Evolutionary conservation across 2,888 invertebrate genomes (phyloP).

Genomic region (Eupithecia dodoneata): DNA sequence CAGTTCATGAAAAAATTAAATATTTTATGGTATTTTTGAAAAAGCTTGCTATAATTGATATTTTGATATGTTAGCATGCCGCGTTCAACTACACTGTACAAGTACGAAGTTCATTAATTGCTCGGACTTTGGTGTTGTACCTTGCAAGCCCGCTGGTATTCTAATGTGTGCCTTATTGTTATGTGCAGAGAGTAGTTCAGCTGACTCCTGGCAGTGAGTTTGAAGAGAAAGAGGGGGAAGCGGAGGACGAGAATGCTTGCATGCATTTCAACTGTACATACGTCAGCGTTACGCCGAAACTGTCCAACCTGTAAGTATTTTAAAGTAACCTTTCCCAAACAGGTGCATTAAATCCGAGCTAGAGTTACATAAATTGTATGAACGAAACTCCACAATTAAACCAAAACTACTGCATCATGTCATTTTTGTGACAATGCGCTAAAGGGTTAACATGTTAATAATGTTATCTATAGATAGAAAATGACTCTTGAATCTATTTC

Average conservation of each 20-base stretch:
- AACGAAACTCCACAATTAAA: neutral
- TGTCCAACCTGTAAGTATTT: conserved; percentile 70
- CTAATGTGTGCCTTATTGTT: conserved; percentile 6
- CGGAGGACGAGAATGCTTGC: conserved; percentile 64
- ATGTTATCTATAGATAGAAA: too few species aligned
- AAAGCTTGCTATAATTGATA: neutral
- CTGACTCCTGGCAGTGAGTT: conserved; percentile 68
- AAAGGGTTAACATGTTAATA: neutral
- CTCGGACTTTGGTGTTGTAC: conserved; percentile 35
- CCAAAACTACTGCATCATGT: neutral
- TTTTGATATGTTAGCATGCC: neutral
- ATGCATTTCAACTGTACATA: conserved; percentile 78
- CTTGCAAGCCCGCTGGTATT: conserved; percentile 5
- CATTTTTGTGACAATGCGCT: neutral
- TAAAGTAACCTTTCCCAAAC: neutral
- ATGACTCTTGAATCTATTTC: neutral
- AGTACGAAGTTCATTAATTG: conserved; percentile 34
- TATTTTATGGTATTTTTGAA: neutral
- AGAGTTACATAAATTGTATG: neutral
- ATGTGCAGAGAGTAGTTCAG: conserved; percentile 65
- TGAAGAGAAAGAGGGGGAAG: conserved; percentile 70
- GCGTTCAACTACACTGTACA: conserved; percentile 37
- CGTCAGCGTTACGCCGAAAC: conserved; percentile 73
- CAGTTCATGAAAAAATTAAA: neutral
- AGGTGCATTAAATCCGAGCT: neutral